Base-by-base conservation (phyloP, 2,888 invertebrate species). In the Hirtodrosophila trivittata region DNA sequence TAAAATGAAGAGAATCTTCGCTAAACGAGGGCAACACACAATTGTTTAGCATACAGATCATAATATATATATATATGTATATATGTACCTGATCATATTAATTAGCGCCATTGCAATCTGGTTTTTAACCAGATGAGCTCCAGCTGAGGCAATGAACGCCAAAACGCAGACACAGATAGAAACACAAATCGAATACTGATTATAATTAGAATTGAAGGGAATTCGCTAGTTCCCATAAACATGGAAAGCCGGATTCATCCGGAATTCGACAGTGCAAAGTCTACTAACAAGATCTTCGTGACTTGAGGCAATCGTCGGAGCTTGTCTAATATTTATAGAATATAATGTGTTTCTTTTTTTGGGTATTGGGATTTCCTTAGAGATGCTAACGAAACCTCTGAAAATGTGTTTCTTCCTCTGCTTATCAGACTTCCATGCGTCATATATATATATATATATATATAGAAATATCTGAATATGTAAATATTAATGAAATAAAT, bases 31-130 rank as follows among this genome's bases (percentile, higher is more conserved):
- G 55, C 75, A 45, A 26, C 75, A 73, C 45, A 56, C 52, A 68
- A 52, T 62, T 70, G 47, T 63, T 81, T 81, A 83, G 75, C 77
- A 55, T 47, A 50, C 66, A 28, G 42, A 21, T 21, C 3, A 21
- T 21, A 5, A 21, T 21, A 21, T 21, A 21, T 21, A 21, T 21
- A 21, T 21, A 16, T 35, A 8, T 10, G 26, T 18, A 46, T 42
- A 32, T 45, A 42, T 50, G 30, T 71, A 66, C 38, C 55, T 51
- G 57, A 72, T 65, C 56, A 72, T 37, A 43, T 26, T 28, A 75
- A 84, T 81, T 81, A 73, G 43, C 84, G 62, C 56, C 16, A 62
- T 46, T 51, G n/a, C 10, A 35, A 68, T 56, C 72, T 75, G 77
- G 80, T 66, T 74, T 45, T 39, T 32, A 51, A 25, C 43, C 59